Evolutionary conservation across 1,140 invertebrate species (phyloP).

Genomic region (Cherax quadricarinatus): DNA sequence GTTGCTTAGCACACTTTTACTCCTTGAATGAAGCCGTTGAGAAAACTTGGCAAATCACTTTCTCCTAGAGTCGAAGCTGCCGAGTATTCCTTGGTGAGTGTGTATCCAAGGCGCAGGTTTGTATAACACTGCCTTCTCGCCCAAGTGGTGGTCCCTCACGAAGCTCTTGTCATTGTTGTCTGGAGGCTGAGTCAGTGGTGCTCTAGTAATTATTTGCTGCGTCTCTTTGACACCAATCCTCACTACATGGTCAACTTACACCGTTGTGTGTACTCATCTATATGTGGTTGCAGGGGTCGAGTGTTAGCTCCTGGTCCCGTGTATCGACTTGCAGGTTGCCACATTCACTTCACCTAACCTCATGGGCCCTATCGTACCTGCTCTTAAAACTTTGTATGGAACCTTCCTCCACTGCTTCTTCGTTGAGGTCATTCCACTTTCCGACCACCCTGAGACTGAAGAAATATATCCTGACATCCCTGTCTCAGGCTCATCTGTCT

Average conservation of each 20-base stretch:
- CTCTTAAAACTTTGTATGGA: too few relatives aligned
- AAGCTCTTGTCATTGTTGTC: constrained; percentile 10
- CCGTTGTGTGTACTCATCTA: too few relatives aligned
- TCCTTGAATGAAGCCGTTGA: background rate
- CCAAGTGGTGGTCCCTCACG: constrained; percentile 2
- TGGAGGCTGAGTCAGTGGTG: constrained; percentile 25
- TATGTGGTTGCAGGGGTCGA: too few relatives aligned
- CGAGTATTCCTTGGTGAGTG: background rate
- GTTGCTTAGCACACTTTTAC: background rate
- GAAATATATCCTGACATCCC: too few relatives aligned
- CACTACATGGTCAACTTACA: background rate
- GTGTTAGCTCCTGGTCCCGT: too few relatives aligned
- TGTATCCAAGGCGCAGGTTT: background rate
- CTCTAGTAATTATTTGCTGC: constrained; percentile 26
- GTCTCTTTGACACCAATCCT: background rate
- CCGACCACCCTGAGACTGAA: too few relatives aligned
- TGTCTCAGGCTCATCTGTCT: too few relatives aligned
- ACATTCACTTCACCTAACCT: too few relatives aligned
- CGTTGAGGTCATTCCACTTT: too few relatives aligned
- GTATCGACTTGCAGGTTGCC: too few relatives aligned
- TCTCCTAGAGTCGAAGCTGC: background rate
- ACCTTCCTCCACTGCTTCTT: too few relatives aligned
- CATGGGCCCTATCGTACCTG: too few relatives aligned
- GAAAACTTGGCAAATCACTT: background rate
- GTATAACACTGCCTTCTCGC: background rate